Conservation (phyloP, 2,797 vertebrate genomes). For the Premnoplex brunnescens region DNA sequence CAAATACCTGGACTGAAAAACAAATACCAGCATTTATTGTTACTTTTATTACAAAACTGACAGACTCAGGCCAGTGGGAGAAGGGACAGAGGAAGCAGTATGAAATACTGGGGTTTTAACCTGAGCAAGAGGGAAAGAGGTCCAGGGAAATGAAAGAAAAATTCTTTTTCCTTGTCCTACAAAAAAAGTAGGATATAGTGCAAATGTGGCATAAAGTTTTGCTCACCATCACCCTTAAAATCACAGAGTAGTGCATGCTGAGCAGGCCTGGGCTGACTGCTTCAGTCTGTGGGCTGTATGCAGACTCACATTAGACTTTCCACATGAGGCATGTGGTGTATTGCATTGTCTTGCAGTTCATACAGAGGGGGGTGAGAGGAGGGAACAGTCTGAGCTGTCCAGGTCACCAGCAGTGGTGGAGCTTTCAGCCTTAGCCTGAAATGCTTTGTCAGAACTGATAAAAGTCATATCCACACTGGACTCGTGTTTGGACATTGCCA, state of each 20-base stretch:
- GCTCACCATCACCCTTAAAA: not conserved
- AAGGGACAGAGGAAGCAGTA: not conserved
- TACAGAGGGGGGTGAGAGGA: not conserved
- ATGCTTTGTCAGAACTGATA: not conserved
- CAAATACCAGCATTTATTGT: not conserved
- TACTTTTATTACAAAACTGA: not conserved
- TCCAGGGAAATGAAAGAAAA: not conserved
- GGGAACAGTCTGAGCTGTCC: not conserved
- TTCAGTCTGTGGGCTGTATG: not conserved
- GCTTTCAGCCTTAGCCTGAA: not conserved
- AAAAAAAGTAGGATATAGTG: not conserved
- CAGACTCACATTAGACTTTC: not conserved
- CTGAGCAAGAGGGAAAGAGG: not conserved
- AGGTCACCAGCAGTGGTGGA: not conserved
- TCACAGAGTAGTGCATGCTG: not conserved
- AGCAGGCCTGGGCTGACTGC: not conserved
- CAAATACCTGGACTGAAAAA: not conserved
- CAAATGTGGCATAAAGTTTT: not conserved
- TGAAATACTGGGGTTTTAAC: not conserved
- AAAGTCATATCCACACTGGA: fast-evolving
- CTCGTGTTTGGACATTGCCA: not conserved
- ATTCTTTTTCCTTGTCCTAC: not conserved
- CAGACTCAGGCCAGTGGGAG: not conserved
- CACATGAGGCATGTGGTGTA: not conserved
- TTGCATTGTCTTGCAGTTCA: not conserved